Percentiles rank a stretch among this genome's conserved stretches.
These are phyloP conservation scores for Polia nebulosa DNA, from an alignment of 2,888 invertebrate genomes.

Conservation along the genomic window DNA sequence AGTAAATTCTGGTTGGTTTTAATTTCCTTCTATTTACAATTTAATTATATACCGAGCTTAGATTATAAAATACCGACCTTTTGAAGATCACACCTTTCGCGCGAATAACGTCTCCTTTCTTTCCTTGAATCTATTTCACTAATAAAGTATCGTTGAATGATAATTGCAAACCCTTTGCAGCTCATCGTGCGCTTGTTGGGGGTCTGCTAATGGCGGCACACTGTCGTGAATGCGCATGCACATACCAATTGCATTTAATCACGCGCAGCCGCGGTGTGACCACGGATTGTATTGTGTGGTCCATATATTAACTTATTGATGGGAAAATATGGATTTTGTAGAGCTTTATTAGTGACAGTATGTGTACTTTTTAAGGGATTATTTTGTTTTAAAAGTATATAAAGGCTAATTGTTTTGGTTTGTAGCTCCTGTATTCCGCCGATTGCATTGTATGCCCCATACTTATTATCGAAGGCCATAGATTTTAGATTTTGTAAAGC, in stretches of 20 bases:
- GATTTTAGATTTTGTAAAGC: too few species aligned
- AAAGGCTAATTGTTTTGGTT: too few species aligned
- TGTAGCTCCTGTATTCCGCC: too few species aligned
- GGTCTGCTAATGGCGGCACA: conserved; percentile 53
- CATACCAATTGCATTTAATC: conserved; percentile 65
- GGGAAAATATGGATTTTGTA: background rate
- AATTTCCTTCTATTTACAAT: background rate
- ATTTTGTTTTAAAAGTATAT: too few species aligned
- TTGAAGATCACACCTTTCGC: background rate
- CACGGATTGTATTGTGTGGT: conserved; percentile 44
- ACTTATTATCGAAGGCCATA: too few species aligned
- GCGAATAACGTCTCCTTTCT: too few species aligned
- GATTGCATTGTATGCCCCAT: too few species aligned
- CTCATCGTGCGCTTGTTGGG: conserved; percentile 56
- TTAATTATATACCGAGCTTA: too few species aligned
- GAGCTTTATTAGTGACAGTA: background rate
- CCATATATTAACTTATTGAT: conserved; percentile 35
- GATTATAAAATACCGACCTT: too few species aligned
- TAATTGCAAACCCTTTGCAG: conserved; percentile 24
- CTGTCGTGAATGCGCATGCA: conserved; percentile 64
- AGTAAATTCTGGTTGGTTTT: too few species aligned
- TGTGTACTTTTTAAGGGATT: background rate
- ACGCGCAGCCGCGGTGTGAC: conserved; percentile 55
- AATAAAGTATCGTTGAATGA: conserved; percentile 21
- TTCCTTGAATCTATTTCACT: conserved; percentile 5